Evolutionary conservation across 2,113 vertebrate species (phyloP).

Genomic region (Apeltes quadracus): DNA sequence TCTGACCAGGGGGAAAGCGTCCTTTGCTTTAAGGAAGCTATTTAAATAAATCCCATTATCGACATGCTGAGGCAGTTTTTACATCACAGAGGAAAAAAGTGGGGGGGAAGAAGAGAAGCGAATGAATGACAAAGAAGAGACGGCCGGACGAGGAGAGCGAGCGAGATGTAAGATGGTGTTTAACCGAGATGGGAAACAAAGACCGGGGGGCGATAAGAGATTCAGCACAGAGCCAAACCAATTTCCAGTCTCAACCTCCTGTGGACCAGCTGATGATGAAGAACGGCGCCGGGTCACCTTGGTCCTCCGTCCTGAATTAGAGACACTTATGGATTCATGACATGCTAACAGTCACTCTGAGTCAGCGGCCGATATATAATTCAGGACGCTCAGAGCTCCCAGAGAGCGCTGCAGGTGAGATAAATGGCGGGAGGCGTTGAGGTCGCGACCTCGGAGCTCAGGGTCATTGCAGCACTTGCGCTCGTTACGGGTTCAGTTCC

Average conservation of each 20-base stretch:
- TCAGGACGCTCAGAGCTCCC: slow-evolving; percentile 20
- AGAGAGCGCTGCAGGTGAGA: slow-evolving; percentile 3
- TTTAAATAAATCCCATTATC: slow-evolving; percentile 78
- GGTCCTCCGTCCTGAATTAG: slow-evolving; percentile 54
- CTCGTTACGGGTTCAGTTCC: background rate
- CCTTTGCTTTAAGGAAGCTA: slow-evolving; percentile 61
- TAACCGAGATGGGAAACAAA: slow-evolving; percentile 66
- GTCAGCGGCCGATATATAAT: slow-evolving; percentile 45
- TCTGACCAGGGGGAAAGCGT: slow-evolving; percentile 34
- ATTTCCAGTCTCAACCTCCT: slow-evolving; percentile 76
- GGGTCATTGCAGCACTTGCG: slow-evolving; percentile 2
- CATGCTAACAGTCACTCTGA: slow-evolving; percentile 50
- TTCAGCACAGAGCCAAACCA: slow-evolving; percentile 71
- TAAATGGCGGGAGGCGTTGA: background rate
- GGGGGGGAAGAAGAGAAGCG: slow-evolving; percentile 10
- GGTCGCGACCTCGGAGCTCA: slow-evolving; percentile 6
- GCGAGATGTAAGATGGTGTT: slow-evolving; percentile 62
- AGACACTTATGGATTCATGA: slow-evolving; percentile 74
- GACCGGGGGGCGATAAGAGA: slow-evolving; percentile 66
- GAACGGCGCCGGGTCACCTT: slow-evolving; percentile 73
- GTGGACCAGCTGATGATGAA: slow-evolving; percentile 70
- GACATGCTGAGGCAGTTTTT: slow-evolving; percentile 71
- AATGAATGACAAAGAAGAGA: slow-evolving; percentile 66
- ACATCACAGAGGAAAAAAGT: slow-evolving; percentile 51
- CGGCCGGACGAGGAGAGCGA: slow-evolving; percentile 29